Conservation (phyloP, 2,888 invertebrate species). For the Petrolisthes cinctipes region DNA sequence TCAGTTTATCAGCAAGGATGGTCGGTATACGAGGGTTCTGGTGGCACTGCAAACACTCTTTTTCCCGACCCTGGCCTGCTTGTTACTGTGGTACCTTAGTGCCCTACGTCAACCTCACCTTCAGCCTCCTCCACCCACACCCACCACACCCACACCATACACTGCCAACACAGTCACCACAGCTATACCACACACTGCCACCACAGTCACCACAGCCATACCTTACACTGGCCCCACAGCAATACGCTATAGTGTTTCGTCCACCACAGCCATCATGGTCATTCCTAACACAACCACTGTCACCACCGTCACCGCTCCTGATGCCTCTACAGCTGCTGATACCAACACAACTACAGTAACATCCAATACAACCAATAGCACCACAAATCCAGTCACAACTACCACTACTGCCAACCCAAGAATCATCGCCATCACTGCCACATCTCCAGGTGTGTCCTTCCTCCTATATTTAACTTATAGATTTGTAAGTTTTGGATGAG, state of each 20-base stretch:
- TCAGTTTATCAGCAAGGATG: conserved; percentile 41
- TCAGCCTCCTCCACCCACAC: not conserved
- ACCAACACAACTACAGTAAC: not conserved
- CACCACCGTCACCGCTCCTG: not conserved
- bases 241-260: not conserved
- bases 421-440: not conserved
- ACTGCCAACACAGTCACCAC: not conserved
- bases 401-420: not conserved
- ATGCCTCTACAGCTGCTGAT: not conserved
- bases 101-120: conserved; percentile 5
- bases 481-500: too few relatives aligned
- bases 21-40: conserved; percentile 24
- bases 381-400: not conserved
- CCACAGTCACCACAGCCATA: not conserved
- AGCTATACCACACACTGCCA: not conserved
- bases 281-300: not conserved
- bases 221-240: not conserved
- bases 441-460: too few relatives aligned
- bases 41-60: conserved; percentile 40
- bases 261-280: conserved; percentile 10
- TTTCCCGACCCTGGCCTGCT: conserved; percentile 25
- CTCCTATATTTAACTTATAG: too few relatives aligned
- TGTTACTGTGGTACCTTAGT: conserved; percentile 33
- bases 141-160: not conserved
- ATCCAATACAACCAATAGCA: not conserved